These are phyloP conservation scores for Cotesia chilonis DNA, from an alignment of 1,140 invertebrate species.

Conservation along the genomic window DNA sequence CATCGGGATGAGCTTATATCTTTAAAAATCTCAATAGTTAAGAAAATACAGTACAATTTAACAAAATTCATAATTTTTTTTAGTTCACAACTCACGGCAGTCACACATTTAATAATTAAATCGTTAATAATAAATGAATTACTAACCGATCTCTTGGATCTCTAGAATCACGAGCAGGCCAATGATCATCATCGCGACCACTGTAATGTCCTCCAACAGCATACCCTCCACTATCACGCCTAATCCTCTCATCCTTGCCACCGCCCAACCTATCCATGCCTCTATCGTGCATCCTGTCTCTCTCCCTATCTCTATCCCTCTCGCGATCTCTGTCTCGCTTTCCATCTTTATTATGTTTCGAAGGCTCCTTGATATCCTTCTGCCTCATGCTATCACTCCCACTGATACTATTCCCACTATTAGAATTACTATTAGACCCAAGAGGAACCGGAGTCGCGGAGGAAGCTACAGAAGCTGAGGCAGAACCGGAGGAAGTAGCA, in stretches of 20 bases:
- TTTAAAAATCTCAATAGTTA: too few species aligned
- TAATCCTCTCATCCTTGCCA: slow-evolving; percentile 59
- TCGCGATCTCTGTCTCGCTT: slow-evolving; percentile 49
- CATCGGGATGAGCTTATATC: too few species aligned
- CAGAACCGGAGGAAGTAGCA: too few species aligned
- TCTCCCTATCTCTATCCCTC: slow-evolving; percentile 53
- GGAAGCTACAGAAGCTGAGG: too few species aligned
- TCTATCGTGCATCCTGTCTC: slow-evolving; percentile 54
- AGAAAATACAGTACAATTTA: too few species aligned
- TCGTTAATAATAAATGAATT: neutral
- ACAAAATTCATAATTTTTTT: too few species aligned
- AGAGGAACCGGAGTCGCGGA: slow-evolving; percentile 30
- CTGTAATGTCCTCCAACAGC: slow-evolving; percentile 55
- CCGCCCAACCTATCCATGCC: slow-evolving; percentile 52
- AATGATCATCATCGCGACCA: slow-evolving; percentile 60
- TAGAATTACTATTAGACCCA: slow-evolving; percentile 38
- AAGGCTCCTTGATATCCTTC: slow-evolving; percentile 55
- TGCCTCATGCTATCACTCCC: slow-evolving; percentile 37
- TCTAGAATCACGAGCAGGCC: slow-evolving; percentile 54
- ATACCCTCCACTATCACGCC: slow-evolving; percentile 57
- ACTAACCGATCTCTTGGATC: slow-evolving; percentile 58
- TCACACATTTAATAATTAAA: too few species aligned
- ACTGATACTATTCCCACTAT: slow-evolving; percentile 37
- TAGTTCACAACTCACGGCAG: too few species aligned
- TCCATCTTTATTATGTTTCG: slow-evolving; percentile 52